Percentiles rank a stretch among this genome's conserved stretches.
phyloP scores from a whole-genome alignment of 1,140 invertebrate species.

The Laodelphax striatellus region DNA sequence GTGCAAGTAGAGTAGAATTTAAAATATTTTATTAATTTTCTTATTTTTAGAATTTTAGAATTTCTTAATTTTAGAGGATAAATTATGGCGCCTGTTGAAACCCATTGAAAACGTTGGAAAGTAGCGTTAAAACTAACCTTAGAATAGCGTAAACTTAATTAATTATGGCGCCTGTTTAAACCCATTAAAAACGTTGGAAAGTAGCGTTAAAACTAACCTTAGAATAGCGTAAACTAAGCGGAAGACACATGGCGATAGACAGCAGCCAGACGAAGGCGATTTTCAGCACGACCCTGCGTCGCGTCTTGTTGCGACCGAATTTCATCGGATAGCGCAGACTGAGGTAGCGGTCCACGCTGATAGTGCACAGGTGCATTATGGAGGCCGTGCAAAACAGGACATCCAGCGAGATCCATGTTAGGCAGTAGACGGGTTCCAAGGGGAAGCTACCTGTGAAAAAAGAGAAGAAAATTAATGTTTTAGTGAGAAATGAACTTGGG shows the following conservation, averaged over 20 bases:
- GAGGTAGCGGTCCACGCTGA: constrained; percentile 83
- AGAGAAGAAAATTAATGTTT: background rate
- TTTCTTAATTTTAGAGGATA: no score
- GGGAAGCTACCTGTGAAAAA: constrained; percentile 65
- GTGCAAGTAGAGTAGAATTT: no score
- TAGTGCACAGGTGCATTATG: constrained; percentile 92
- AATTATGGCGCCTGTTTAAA: no score
- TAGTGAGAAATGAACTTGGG: no score
- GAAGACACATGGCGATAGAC: constrained; percentile 78
- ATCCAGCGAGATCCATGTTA: constrained; percentile 82
- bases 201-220: constrained; percentile 41
- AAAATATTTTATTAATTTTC: no score
- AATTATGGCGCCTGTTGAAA: no score
- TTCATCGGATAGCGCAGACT: constrained; percentile 77
- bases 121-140: background rate
- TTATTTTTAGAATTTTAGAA: no score
- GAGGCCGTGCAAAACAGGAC: constrained; percentile 92
- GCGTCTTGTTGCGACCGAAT: constrained; percentile 81
- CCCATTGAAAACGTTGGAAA: no score
- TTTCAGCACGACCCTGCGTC: constrained; percentile 71
- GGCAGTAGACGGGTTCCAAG: constrained; percentile 64
- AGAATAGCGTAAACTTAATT: no score
- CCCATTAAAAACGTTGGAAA: no score
- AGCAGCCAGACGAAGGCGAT: constrained; percentile 85
- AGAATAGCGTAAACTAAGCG: constrained; percentile 76